Evolutionary conservation across 2,113 vertebrate species (phyloP).

Genomic region (Probosciger aterrimus): DNA sequence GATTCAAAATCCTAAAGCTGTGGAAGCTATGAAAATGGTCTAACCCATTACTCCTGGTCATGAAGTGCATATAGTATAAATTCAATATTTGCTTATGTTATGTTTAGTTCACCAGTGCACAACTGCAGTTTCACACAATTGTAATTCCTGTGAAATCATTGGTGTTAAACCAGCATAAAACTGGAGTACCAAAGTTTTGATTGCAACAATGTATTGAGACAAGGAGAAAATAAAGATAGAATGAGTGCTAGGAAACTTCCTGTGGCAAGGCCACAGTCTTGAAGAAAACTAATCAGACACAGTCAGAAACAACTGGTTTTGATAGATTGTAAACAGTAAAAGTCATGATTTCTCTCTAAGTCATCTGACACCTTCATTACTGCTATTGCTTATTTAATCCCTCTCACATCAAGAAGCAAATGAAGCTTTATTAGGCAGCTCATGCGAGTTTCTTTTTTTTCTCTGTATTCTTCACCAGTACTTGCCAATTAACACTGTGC

Average conservation of each 20-base stretch:
- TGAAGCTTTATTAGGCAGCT: not conserved
- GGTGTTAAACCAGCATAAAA: not conserved
- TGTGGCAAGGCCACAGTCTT: not conserved
- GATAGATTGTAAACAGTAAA: conserved; percentile 25
- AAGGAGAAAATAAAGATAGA: not conserved
- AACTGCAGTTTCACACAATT: not conserved
- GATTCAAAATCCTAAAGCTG: not conserved
- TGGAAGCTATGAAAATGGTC: not conserved
- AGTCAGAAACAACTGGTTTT: not conserved
- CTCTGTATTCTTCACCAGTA: conserved; percentile 14
- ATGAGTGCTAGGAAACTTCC: not conserved
- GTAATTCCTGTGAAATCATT: not conserved
- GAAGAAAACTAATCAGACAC: conserved; percentile 42
- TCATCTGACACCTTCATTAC: conserved; percentile 49
- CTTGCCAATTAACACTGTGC: conserved; percentile 21
- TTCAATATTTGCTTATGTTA: not conserved
- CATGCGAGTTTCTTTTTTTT: not conserved
- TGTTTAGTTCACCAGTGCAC: not conserved
- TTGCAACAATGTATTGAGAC: not conserved
- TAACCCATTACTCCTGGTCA: not conserved
- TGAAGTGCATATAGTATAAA: not conserved
- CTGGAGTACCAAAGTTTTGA: not conserved
- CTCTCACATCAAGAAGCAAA: conserved; percentile 32
- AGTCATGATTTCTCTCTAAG: conserved; percentile 49
- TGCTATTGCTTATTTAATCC: conserved; percentile 38